Evolutionary conservation across 1,140 invertebrate species (phyloP).

Genomic region (Heliconius nattereri): DNA sequence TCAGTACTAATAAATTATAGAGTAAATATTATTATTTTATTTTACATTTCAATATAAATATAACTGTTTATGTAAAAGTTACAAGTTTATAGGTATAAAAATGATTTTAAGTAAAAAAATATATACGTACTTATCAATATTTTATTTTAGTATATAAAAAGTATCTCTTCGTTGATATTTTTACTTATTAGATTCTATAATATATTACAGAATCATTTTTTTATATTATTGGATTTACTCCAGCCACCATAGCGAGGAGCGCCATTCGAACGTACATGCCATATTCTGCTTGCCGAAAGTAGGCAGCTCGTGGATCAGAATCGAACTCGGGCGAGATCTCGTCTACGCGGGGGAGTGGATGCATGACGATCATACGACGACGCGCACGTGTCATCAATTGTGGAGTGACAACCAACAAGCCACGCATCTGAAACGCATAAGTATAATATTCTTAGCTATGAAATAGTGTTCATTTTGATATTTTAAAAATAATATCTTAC

Average conservation of each 20-base stretch:
- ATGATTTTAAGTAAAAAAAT: no score
- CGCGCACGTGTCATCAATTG: slow-evolving; percentile 97
- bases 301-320: slow-evolving; percentile 97
- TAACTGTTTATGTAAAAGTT: no score
- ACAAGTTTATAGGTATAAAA: no score
- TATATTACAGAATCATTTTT: background rate
- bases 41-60: no score
- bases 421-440: slow-evolving; percentile 86
- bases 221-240: slow-evolving; percentile 75
- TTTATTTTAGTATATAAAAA: no score
- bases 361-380: slow-evolving; percentile 97
- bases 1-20: no score
- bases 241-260: slow-evolving; percentile 94
- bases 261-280: slow-evolving; percentile 99
- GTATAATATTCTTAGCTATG: background rate
- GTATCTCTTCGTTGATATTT: no score
- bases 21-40: no score
- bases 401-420: slow-evolving; percentile 94
- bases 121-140: no score
- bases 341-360: slow-evolving; percentile 96
- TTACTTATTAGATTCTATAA: background rate
- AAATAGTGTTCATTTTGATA: no score
- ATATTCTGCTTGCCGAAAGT: slow-evolving; percentile 98
- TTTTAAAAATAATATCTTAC: no score
- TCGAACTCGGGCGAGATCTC: slow-evolving; percentile 98